These are phyloP conservation scores for Volucella inflata DNA, from an alignment of 2,888 invertebrate genomes.

Conservation along the genomic window DNA sequence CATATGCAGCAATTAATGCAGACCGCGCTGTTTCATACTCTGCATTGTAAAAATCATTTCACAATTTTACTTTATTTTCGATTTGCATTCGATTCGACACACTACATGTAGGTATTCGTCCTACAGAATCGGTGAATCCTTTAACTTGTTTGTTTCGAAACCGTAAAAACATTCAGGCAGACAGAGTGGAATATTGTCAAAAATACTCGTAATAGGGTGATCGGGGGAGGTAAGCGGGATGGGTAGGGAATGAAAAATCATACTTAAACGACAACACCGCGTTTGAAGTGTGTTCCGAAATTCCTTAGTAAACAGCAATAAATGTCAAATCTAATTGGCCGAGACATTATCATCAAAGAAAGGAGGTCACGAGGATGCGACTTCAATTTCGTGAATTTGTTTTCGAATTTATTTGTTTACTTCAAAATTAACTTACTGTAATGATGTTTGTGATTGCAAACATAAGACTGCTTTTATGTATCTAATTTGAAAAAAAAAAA, in stretches of 20 bases:
- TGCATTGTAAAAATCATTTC: constrained; percentile 8
- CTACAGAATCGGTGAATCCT: neutral
- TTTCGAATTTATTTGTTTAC: too few relatives aligned
- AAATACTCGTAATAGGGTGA: too few relatives aligned
- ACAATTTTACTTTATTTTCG: constrained; percentile 13
- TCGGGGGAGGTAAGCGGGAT: too few relatives aligned
- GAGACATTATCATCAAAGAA: constrained; percentile 4
- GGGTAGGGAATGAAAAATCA: neutral
- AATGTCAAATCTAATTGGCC: constrained; percentile 12
- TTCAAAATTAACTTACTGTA: too few relatives aligned
- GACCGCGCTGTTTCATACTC: constrained; percentile 15
- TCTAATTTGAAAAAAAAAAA: too few relatives aligned
- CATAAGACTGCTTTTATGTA: too few relatives aligned
- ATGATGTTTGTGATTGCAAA: too few relatives aligned
- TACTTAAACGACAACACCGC: constrained; percentile 20
- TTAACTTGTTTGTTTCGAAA: neutral
- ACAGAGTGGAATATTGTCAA: neutral
- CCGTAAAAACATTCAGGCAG: constrained; percentile 1
- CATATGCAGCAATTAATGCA: constrained; percentile 26
- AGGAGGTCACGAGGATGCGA: constrained; percentile 1
- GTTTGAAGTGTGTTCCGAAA: constrained; percentile 23
- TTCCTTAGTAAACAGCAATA: constrained; percentile 10
- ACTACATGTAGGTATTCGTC: neutral
- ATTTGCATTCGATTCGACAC: neutral
- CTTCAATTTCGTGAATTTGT: too few relatives aligned